Evolutionary conservation across 2,888 invertebrate species (phyloP), one percentile per base, ranked within the genome.

Genomic region (Nomada fabriciana): DNA sequence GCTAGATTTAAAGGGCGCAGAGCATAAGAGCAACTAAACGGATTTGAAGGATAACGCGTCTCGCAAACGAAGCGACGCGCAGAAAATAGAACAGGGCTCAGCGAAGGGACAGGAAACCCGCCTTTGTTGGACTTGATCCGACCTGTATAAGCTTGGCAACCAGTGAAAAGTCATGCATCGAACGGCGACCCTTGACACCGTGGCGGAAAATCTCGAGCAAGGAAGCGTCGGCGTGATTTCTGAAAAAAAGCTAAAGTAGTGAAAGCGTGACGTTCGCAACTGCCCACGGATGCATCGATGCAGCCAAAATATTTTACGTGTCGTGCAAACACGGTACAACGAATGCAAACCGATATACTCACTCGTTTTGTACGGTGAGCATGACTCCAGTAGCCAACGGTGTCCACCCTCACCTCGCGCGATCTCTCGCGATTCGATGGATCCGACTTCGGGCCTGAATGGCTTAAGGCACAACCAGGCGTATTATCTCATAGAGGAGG

Each of bases 401-500:
- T 84, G 81, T 85, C 84, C 86, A 75, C 85, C 87, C 89, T 88
- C 88, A 80, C 87, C 82, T 77, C 86, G 83, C 82, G 76, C 83
- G 86, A 70, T 84, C 85, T 84, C 78, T 82, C 88, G 77, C 87
- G 86, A 85, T 90, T 89, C 86, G 86, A 85, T 87, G 80, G 80
- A 83, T 79, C 71, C 85, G 84, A 80, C 75, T 89, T 86, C 82
- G 84, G 81, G 80, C 83, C 88, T 89, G 87, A 90, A 90, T 90
- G 86, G 83, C 85, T 83, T 82, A 80, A 36, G 83, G 82, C 76
- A 83, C 83, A 74, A 84, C 86, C 88, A 88, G 85, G 83, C 91
- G 90, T 91, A 91, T 91, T 91, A 91, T 91, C 91, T 91, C 90
- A 90, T 91, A 91, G 88, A 91, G 87, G 86, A 89, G 87, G 84